phyloP scores from a whole-genome alignment of 2,113 vertebrate genomes.

The Butorides virescens region DNA sequence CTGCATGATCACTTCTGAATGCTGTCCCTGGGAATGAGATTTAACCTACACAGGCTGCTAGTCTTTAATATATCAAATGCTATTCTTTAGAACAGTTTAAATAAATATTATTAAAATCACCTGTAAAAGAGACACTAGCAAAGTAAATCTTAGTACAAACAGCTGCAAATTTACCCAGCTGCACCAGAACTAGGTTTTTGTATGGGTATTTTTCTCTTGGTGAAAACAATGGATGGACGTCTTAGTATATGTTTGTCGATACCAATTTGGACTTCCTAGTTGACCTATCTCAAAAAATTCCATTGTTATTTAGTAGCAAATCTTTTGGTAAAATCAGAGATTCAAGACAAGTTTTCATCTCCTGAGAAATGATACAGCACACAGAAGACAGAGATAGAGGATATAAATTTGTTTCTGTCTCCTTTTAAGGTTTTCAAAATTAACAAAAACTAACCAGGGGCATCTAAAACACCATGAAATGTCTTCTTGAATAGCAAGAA shows the following conservation, averaged over 20 bases:
- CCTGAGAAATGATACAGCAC: neutral
- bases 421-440: constrained; percentile 2
- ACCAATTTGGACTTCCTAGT: neutral
- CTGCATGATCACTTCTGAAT: neutral
- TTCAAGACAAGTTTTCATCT: constrained; percentile 22
- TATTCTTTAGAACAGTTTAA: neutral
- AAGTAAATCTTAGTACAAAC: neutral
- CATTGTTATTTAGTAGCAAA: neutral
- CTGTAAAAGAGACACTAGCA: neutral
- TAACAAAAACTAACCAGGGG: neutral
- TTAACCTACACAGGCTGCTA: neutral
- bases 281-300: neutral
- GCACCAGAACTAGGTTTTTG: neutral
- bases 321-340: neutral
- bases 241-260: neutral
- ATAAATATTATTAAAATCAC: neutral
- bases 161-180: neutral
- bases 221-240: neutral
- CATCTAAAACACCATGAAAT: neutral
- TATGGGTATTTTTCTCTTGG: neutral
- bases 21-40: neutral
- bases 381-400: neutral
- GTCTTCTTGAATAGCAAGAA: neutral
- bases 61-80: neutral
- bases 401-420: neutral